phyloP scores from a whole-genome alignment of 2,113 vertebrate genomes.

The Dasyprocta punctata region DNA sequence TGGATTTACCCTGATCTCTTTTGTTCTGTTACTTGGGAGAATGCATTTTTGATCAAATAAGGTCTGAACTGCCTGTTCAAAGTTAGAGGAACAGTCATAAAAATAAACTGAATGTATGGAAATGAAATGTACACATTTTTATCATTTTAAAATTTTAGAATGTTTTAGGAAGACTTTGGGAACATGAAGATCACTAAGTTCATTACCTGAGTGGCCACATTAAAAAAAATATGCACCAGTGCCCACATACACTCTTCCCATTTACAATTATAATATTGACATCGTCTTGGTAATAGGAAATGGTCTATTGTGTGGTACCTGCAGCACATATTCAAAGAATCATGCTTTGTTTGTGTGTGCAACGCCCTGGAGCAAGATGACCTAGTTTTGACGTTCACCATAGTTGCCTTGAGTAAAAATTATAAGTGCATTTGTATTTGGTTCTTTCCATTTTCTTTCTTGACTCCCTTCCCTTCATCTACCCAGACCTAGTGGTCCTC shows the following conservation, averaged over 20 bases:
- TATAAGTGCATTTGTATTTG: background rate
- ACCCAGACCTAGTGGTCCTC: background rate
- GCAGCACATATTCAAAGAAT: background rate
- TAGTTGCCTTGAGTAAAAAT: background rate
- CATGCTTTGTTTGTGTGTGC: background rate
- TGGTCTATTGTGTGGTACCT: background rate
- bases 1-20: background rate
- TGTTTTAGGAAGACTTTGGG: background rate
- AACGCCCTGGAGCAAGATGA: background rate
- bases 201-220: background rate
- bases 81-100: background rate
- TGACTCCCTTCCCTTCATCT: background rate
- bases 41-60: conserved; percentile 3
- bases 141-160: conserved; percentile 7
- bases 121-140: background rate
- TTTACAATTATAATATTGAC: background rate
- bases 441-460: background rate
- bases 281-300: background rate
- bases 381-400: conserved; percentile 30
- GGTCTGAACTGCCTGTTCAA: background rate
- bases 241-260: background rate
- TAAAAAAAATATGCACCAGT: conserved; percentile 3
- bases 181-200: background rate
- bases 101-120: background rate
- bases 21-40: background rate